Base-by-base conservation (phyloP, 2,888 invertebrate species). In the Polylopha cassiicola region DNA sequence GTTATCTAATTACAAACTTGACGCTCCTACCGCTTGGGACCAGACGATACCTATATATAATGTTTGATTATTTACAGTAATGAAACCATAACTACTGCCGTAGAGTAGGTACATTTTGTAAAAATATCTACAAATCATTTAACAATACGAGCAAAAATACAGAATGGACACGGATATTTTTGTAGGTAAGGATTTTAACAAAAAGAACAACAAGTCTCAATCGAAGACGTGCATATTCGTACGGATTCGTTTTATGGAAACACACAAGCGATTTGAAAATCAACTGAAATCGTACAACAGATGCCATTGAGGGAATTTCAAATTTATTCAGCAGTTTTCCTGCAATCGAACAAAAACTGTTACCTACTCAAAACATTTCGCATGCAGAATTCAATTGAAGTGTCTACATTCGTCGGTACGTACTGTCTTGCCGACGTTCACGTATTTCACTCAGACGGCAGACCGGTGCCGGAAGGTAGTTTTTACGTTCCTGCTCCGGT, bases 1-100 rank as follows among this genome's bases (percentile, higher is more conserved):
- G 76, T 79, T 75, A 82, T 79, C 79, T 78, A 77, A 78, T 81
- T 81, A 82, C 73, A 63, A 73, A 73, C 64, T 73, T 69, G 75
- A 70, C 65, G 67, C 61, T 58, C 55, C 60, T 56, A 67, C 56
- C 76, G 71, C 77, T 65, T 70, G 79, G 77, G 77, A 72, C 70
- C 53, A 37, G 16, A 11, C 36, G 37, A 45, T 45, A 30, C n/a
- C 46, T 5, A 28, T 17, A 8, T 2, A 13, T 39, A 53, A 50
- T 65, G 61, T 53, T 50, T 58, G 34, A 62, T 65, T 75, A 69
- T 70, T 68, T 65, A 58, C 61, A 71, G 61, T 69, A 73, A 73
- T 73, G 69, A 68, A 61, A 62, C 62, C 61, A 65, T 72, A 67
- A 65, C 64, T 62, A 37, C 55, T 54, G 53, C 58, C 64, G 51